These are phyloP conservation scores for Aegypius monachus DNA, from an alignment of 2,113 vertebrate species.

Conservation along the genomic window DNA sequence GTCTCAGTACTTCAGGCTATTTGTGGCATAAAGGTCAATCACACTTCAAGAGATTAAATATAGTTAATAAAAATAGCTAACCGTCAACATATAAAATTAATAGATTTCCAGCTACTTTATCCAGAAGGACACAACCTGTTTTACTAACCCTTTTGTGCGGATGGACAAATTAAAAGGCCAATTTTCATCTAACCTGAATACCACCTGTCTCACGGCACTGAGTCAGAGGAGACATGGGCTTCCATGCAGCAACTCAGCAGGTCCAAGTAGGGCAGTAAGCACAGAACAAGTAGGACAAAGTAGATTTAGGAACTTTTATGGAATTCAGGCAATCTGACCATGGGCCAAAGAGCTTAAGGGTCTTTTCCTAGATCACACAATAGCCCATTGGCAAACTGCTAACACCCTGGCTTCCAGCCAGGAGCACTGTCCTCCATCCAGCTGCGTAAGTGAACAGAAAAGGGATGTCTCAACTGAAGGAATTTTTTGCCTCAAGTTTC, in stretches of 20 bases:
- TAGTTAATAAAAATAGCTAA: not conserved
- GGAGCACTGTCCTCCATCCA: not conserved
- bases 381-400: not conserved
- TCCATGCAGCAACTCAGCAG: not conserved
- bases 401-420: not conserved
- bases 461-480: not conserved
- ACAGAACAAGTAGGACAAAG: not conserved
- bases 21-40: not conserved
- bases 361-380: constrained; percentile 38
- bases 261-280: not conserved
- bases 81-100: accelerated
- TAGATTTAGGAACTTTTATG: not conserved
- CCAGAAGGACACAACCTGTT: not conserved
- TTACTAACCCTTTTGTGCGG: not conserved
- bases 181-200: not conserved
- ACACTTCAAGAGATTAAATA: not conserved
- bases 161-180: not conserved
- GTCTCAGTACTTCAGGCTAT: not conserved
- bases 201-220: not conserved
- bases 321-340: not conserved
- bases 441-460: not conserved
- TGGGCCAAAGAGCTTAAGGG: constrained; percentile 39
- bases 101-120: not conserved
- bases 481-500: not conserved
- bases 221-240: not conserved